Conservation (phyloP, 2,888 invertebrate species). For the Agrotis exclamationis region DNA sequence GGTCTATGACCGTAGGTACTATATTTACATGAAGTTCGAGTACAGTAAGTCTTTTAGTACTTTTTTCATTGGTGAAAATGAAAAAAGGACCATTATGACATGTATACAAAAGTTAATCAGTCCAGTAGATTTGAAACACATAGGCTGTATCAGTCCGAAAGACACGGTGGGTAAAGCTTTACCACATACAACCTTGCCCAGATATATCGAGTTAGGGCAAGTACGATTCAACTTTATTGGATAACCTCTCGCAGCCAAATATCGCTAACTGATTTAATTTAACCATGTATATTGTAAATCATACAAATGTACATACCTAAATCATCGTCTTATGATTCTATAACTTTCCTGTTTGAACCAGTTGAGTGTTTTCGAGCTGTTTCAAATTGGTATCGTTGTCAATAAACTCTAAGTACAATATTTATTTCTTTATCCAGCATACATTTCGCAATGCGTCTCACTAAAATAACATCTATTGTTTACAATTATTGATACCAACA, state of each 20-base stretch:
- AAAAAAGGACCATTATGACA: no score
- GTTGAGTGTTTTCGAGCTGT: constrained; percentile 14
- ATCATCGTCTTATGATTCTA: constrained; percentile 4
- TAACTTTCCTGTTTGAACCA: constrained; percentile 21
- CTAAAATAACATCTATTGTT: constrained; percentile 19
- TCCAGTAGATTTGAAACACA: no score
- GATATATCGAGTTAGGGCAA: no score
- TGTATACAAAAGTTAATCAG: no score
- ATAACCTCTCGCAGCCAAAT: no score
- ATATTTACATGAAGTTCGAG: no score
- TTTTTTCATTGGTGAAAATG: neutral
- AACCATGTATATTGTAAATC: constrained; percentile 22
- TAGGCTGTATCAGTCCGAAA: no score
- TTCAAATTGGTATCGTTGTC: constrained; percentile 24
- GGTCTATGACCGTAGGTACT: no score
- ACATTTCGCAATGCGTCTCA: constrained; percentile 27
- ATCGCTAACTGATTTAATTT: constrained; percentile 1
- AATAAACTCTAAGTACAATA: constrained; percentile 18
- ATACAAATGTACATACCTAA: constrained; percentile 14
- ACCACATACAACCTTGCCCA: no score
- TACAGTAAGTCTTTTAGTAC: neutral
- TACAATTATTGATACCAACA: constrained; percentile 20
- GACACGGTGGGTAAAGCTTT: no score
- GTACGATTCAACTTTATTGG: no score
- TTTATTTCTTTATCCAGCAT: constrained; percentile 19